Conservation (phyloP, 2,797 vertebrate genomes). For the Pseudochirops cupreus region DNA sequence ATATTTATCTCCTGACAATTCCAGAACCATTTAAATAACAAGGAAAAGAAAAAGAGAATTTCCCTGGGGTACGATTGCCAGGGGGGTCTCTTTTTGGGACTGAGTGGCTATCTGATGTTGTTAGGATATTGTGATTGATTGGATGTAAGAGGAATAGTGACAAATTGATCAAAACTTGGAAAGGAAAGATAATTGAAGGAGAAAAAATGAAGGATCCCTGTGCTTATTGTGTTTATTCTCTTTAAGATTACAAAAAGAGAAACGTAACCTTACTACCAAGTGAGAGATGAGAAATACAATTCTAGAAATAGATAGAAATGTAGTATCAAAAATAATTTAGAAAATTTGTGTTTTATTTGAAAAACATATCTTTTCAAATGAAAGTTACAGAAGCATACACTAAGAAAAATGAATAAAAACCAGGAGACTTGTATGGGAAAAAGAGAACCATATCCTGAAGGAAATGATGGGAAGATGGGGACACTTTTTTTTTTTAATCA, state of each 20-base stretch:
- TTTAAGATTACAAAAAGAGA: neutral
- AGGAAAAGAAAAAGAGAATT: too few species aligned
- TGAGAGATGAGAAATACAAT: neutral
- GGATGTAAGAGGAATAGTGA: neutral
- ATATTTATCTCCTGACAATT: neutral
- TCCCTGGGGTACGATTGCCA: neutral
- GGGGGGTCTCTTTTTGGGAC: neutral
- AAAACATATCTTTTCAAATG: too few species aligned
- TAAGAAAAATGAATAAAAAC: neutral
- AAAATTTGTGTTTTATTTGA: too few species aligned
- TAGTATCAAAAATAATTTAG: too few species aligned
- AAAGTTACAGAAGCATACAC: too few species aligned
- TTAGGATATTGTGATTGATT: neutral
- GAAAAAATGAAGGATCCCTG: neutral
- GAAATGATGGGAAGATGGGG: neutral
- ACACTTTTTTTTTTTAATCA: neutral
- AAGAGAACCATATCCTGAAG: neutral
- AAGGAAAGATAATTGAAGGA: neutral
- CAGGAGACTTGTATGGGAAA: neutral
- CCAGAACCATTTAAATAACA: neutral
- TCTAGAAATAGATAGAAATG: too few species aligned
- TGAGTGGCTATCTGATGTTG: neutral
- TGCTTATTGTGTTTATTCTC: neutral
- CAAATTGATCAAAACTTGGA: neutral
- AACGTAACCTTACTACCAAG: neutral